Evolutionary conservation across 2,797 vertebrate genomes (phyloP).

Genomic region (Channallabes apus): DNA sequence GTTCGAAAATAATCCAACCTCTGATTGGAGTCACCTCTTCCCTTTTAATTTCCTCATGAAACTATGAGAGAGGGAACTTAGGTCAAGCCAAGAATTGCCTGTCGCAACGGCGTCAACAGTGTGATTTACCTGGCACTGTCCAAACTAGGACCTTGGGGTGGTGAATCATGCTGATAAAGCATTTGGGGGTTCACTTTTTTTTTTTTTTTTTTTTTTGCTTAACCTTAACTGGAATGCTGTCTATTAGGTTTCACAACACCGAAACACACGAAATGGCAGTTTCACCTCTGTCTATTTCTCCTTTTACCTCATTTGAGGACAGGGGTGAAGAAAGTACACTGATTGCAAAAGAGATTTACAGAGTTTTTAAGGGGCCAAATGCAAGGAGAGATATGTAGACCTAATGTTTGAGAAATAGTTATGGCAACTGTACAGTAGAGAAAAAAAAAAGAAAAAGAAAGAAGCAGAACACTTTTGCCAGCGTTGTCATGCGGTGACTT

Average conservation of each 20-base stretch:
- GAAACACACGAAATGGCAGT: conserved; percentile 60
- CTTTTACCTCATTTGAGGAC: conserved; percentile 63
- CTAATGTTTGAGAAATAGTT: conserved; percentile 26
- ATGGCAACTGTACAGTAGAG: conserved; percentile 27
- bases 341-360: conserved; percentile 54
- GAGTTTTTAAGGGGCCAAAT: conserved; percentile 35
- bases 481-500: conserved; percentile 16
- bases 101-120: conserved; percentile 52
- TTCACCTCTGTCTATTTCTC: conserved; percentile 65
- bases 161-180: conserved; percentile 79
- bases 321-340: conserved; percentile 51
- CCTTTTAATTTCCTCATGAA: conserved; percentile 79
- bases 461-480: neutral
- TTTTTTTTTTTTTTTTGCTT: conserved; percentile 52
- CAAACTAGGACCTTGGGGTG: conserved; percentile 52
- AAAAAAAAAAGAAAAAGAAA: neutral
- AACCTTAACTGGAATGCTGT: conserved; percentile 57
- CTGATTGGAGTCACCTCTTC: conserved; percentile 75
- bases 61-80: conserved; percentile 77
- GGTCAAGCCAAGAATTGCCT: conserved; percentile 55
- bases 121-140: conserved; percentile 57
- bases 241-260: conserved; percentile 60
- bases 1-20: conserved; percentile 63
- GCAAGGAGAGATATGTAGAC: conserved; percentile 8
- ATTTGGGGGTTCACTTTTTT: conserved; percentile 58